These are phyloP conservation scores for Henricia sp. DNA, from an alignment of 53 echinoderm and acorn worm genomes.

Conservation along the genomic window DNA sequence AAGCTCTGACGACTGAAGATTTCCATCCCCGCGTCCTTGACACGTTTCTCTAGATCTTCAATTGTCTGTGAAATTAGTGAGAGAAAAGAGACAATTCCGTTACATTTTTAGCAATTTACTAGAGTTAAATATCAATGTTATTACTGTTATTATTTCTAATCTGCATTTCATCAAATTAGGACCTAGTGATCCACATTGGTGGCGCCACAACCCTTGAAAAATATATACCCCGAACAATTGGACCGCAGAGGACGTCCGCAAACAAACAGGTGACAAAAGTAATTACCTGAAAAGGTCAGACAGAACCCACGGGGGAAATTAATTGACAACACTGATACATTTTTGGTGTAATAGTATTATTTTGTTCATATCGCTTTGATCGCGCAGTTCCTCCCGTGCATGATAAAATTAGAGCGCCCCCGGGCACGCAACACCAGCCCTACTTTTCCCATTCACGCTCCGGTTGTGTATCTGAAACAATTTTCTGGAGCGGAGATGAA, in stretches of 20 bases:
- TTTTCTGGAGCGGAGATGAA: conserved; percentile 18
- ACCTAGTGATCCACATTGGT: too few relatives aligned
- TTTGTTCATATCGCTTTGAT: not conserved
- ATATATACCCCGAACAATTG: not conserved
- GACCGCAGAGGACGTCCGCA: not conserved
- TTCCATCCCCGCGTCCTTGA: conserved; percentile 85
- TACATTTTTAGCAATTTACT: not conserved
- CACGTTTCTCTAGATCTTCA: conserved; percentile 92
- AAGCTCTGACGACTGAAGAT: conserved; percentile 93
- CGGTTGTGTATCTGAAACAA: conserved; percentile 4
- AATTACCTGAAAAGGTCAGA: conserved; percentile 46
- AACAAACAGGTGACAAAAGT: conserved; percentile 60
- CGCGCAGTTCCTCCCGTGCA: not conserved
- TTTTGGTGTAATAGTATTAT: conserved; percentile 10
- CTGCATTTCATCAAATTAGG: too few relatives aligned
- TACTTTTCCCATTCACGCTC: conserved; percentile 28
- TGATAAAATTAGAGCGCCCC: too few relatives aligned
- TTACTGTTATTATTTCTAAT: too few relatives aligned
- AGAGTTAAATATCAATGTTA: too few relatives aligned
- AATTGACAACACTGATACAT: conserved; percentile 36
- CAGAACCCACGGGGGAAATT: not conserved
- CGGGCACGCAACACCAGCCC: not conserved
- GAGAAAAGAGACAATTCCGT: not conserved
- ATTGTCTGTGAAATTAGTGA: conserved; percentile 73
- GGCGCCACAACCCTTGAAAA: not conserved